Base-by-base conservation (phyloP, 2,113 vertebrate genomes). In the Amphiprion ocellaris region DNA sequence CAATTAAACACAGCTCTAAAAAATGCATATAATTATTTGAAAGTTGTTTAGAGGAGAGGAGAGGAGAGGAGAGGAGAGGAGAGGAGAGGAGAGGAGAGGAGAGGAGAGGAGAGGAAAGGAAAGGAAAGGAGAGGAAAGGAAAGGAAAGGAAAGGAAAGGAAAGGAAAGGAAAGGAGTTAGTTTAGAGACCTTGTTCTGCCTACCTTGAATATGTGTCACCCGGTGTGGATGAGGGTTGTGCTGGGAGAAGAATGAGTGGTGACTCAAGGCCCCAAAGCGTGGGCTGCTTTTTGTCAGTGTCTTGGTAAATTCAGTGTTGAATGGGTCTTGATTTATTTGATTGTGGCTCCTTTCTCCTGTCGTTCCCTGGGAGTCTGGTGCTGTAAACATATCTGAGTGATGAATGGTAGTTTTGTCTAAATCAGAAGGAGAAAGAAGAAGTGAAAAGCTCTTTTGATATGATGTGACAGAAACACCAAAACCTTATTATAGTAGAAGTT, bases 211-310 rank as follows among this genome's bases (percentile, higher is more conserved):
- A 67, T 97, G 96, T 19, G 89, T 95, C 77, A 96, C 94, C 7
- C 82, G 89, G 46, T 96, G 84, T 1, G 96, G 95, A 52, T 97
- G 96, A 10, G 96, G 96, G 59, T 96, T 97, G 85, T 97, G 96
- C 9, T 95, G 84, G 14, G 95, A 97, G 90, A 97, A 97, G 88
- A 96, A 97, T 0, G 95, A 95, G 62, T 96, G 93, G 63, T 96
- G 95, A 59, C 96, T 97, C 66, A 96, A 83, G 0, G 75, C 50
- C 4, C 96, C 95, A 10, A 97, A 96, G 52, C 90, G 94, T 10
- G 90, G 83, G 41, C 91, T 80, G 59, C 88, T 90, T 8, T 85
- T 91, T 0, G 65, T 69, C 24, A 76, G 44, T 10, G 49, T 59
- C 54, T 83, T 92, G 59, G 58, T 26, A 0, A 77, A 75, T 30